These are phyloP conservation scores for Steinernema carpocapsae DNA, from an alignment of 2,888 invertebrate species.

Conservation along the genomic window DNA sequence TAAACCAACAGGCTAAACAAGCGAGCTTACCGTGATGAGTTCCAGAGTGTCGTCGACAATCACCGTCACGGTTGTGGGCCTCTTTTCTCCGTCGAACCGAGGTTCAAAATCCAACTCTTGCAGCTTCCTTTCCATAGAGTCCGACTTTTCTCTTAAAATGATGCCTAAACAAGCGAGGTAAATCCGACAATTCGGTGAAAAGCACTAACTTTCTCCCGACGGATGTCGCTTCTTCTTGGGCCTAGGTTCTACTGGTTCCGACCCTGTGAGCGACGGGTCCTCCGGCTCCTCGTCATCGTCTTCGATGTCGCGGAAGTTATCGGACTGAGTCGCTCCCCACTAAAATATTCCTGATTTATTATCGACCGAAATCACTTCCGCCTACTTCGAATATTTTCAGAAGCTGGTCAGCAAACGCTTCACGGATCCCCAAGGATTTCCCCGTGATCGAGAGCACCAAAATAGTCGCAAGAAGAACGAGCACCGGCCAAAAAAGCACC, in stretches of 20 bases:
- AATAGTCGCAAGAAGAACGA: background rate
- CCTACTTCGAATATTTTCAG: slow-evolving; percentile 89
- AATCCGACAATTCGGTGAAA: background rate
- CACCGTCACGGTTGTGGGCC: slow-evolving; percentile 40
- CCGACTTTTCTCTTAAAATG: slow-evolving; percentile 39
- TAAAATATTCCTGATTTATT: background rate
- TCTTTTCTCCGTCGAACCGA: background rate
- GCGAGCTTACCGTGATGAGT: slow-evolving; percentile 38
- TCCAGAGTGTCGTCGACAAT: slow-evolving; percentile 43
- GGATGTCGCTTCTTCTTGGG: slow-evolving; percentile 17
- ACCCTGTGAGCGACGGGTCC: slow-evolving; percentile 5
- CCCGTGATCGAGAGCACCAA: slow-evolving; percentile 81
- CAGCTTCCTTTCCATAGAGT: slow-evolving; percentile 43
- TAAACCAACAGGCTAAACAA: background rate
- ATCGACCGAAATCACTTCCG: background rate
- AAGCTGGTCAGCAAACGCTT: slow-evolving; percentile 83
- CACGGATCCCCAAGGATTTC: slow-evolving; percentile 85
- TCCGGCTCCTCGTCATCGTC: background rate
- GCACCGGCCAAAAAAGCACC: slow-evolving; percentile 1
- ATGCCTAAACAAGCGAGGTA: slow-evolving; percentile 36
- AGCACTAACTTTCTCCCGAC: slow-evolving; percentile 17
- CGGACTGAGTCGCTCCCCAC: slow-evolving; percentile 10
- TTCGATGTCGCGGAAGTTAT: slow-evolving; percentile 18
- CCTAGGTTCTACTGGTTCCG: slow-evolving; percentile 27
- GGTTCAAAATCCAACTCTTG: background rate